Percentiles rank a stretch among this genome's conserved stretches.
phyloP scores from a whole-genome alignment of 2,113 vertebrate species.

The Serilophus lunatus region DNA sequence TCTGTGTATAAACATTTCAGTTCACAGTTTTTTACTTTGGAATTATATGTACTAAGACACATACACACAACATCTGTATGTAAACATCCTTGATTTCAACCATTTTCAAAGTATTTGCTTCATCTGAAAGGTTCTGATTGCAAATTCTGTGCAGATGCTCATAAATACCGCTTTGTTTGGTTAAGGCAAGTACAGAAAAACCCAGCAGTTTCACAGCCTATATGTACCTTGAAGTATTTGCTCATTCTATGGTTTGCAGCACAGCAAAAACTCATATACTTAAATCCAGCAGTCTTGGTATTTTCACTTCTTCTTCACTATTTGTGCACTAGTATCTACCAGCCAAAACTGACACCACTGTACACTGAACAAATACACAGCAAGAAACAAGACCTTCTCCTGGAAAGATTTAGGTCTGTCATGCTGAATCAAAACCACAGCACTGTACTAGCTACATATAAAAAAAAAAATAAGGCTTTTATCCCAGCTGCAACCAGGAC shows the following conservation, averaged over 20 bases:
- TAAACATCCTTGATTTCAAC: constrained; percentile 44
- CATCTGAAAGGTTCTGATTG: constrained; percentile 3
- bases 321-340: neutral
- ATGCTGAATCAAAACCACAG: neutral
- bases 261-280: neutral
- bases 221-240: neutral
- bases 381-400: neutral
- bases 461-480: neutral
- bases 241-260: neutral
- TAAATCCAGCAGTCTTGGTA: neutral
- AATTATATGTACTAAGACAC: neutral
- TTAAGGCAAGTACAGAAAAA: neutral
- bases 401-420: neutral
- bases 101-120: neutral
- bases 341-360: neutral
- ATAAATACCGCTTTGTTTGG: neutral
- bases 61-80: neutral
- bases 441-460: neutral
- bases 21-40: neutral
- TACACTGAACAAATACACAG: neutral
- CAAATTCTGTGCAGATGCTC: constrained; percentile 11
- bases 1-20: neutral
- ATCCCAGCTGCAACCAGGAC: neutral
- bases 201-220: neutral
- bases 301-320: neutral